phyloP scores from a whole-genome alignment of 2,113 vertebrate genomes.

The Callipepla squamata region DNA sequence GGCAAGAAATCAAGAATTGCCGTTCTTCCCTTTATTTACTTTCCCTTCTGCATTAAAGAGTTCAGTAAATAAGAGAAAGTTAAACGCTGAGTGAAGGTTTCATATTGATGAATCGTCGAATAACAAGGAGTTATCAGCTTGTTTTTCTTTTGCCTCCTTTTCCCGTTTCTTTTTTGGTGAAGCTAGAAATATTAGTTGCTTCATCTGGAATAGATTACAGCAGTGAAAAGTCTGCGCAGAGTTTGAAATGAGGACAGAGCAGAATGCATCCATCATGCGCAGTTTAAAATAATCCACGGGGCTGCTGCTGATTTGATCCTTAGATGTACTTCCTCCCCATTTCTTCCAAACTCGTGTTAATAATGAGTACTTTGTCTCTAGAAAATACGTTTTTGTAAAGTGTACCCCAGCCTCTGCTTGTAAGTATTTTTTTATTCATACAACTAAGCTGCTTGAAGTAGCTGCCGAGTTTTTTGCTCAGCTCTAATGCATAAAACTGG shows the following conservation, averaged over 20 bases:
- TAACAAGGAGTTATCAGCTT: background rate
- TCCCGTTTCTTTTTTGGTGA: constrained; percentile 31
- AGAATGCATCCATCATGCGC: constrained; percentile 3
- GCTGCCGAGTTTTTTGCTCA: constrained; percentile 61
- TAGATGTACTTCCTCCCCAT: constrained; percentile 39
- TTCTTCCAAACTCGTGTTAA: constrained; percentile 44
- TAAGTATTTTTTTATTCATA: constrained; percentile 59
- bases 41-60: constrained; percentile 80
- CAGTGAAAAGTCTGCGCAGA: constrained; percentile 11
- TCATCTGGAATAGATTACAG: constrained; percentile 66
- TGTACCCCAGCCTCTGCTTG: constrained; percentile 41
- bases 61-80: constrained; percentile 69
- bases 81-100: constrained; percentile 61
- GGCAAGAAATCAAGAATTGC: constrained; percentile 84
- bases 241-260: constrained; percentile 53
- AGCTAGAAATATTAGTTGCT: constrained; percentile 64
- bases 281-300: constrained; percentile 34
- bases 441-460: constrained; percentile 54
- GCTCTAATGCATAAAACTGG: constrained; percentile 58
- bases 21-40: constrained; percentile 83
- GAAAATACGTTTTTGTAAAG: constrained; percentile 36
- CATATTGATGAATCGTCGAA: constrained; percentile 17
- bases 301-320: background rate
- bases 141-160: background rate
- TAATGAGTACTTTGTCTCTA: constrained; percentile 46